phyloP scores from a whole-genome alignment of 1,140 invertebrate genomes.

The Drosophila asahinai region DNA sequence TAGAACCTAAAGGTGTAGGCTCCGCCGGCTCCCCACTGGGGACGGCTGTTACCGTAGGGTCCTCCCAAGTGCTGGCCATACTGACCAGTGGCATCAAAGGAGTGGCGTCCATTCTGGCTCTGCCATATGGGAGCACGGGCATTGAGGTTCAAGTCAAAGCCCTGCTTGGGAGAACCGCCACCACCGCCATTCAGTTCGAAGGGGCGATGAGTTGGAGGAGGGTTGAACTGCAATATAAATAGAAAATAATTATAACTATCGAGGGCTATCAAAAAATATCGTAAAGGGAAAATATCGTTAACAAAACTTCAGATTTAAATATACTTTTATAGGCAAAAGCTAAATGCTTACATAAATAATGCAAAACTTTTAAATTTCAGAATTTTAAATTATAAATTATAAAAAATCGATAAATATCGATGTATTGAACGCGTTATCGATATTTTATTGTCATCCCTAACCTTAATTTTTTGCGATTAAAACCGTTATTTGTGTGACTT shows the following conservation, averaged over 20 bases:
- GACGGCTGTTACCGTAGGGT: slow-evolving; percentile 74
- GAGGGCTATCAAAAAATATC: neutral
- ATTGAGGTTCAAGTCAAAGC: slow-evolving; percentile 67
- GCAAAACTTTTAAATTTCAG: too few species aligned
- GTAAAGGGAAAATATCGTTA: slow-evolving; percentile 2
- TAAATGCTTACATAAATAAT: too few species aligned
- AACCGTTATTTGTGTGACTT: neutral
- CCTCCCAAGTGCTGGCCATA: slow-evolving; percentile 78
- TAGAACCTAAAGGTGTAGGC: slow-evolving; percentile 70
- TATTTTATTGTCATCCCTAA: too few species aligned
- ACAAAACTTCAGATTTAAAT: neutral
- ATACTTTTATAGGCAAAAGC: too few species aligned
- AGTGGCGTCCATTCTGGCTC: slow-evolving; percentile 74
- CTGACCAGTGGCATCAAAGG: slow-evolving; percentile 63
- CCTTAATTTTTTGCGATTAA: too few species aligned
- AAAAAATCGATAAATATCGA: too few species aligned
- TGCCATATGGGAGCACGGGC: slow-evolving; percentile 70
- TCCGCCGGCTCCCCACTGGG: slow-evolving; percentile 66
- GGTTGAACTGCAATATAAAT: neutral
- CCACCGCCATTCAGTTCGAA: slow-evolving; percentile 52
- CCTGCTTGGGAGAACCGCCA: slow-evolving; percentile 67
- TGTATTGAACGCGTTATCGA: neutral
- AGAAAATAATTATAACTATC: neutral
- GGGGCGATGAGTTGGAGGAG: slow-evolving; percentile 39
- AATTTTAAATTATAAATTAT: too few species aligned